Conservation (phyloP, 64 coral and sea anemone species). For the Trachythela sp. region DNA sequence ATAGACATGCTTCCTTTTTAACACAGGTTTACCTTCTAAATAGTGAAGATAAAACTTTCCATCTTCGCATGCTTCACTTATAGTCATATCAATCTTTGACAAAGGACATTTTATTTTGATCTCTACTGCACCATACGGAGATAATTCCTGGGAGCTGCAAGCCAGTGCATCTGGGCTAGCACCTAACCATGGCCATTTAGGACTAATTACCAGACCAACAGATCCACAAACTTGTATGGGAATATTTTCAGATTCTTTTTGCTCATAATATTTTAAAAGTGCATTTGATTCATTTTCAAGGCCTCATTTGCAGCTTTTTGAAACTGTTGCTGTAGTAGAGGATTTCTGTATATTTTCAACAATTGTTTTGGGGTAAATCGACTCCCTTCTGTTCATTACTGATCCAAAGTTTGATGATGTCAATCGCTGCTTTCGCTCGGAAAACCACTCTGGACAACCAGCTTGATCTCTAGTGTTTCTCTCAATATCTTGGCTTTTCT, state of each 20-base stretch:
- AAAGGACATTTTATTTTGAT: too few relatives aligned
- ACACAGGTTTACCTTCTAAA: too few relatives aligned
- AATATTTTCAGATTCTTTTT: conserved; percentile 15
- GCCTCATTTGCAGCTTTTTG: conserved; percentile 45
- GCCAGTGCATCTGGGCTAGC: conserved; percentile 39
- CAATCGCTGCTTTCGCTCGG: conserved; percentile 37
- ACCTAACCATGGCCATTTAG: conserved; percentile 43
- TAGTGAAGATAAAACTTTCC: too few relatives aligned
- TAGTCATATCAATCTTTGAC: too few relatives aligned
- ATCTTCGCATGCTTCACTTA: too few relatives aligned
- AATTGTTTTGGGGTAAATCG: not conserved
- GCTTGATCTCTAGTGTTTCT: conserved; percentile 47
- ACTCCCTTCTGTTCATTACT: conserved; percentile 36
- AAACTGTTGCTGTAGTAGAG: not conserved
- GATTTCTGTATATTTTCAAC: not conserved
- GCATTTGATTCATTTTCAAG: conserved; percentile 41
- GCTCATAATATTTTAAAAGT: conserved; percentile 33
- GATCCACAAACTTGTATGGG: not conserved
- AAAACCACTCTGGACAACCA: conserved; percentile 36
- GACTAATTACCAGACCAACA: conserved; percentile 18
- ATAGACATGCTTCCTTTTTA: too few relatives aligned
- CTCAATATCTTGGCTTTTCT: conserved; percentile 37
- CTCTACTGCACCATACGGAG: too few relatives aligned
- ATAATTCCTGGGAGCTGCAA: not conserved
- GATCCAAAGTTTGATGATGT: conserved; percentile 51